A percentile compares a stretch with the other conserved stretches of the same genome.
Conservation (phyloP, 2,797 vertebrate species). For the Anabacerthia variegaticeps region DNA sequence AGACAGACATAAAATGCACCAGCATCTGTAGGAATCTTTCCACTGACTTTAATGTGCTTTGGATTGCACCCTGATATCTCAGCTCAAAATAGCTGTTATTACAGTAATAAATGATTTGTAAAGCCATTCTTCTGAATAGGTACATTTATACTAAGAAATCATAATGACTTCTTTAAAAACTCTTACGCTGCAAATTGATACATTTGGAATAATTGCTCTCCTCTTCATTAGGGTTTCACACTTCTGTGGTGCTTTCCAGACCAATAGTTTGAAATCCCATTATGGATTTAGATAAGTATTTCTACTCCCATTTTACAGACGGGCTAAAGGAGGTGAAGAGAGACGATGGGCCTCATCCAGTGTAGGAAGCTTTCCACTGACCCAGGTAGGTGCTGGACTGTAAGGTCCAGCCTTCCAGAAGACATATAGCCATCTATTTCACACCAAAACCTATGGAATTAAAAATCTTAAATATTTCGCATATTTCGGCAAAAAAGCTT, state of each 20-base stretch:
- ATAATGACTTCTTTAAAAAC: slow-evolving; percentile 66
- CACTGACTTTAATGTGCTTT: slow-evolving; percentile 58
- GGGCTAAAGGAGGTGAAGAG: slow-evolving; percentile 15
- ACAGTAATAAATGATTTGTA: slow-evolving; percentile 62
- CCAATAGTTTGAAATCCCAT: slow-evolving; percentile 42
- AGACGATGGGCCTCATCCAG: slow-evolving; percentile 4
- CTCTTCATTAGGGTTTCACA: slow-evolving; percentile 66
- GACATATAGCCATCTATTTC: not conserved
- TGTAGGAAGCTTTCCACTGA: not conserved
- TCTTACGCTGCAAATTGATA: slow-evolving; percentile 51
- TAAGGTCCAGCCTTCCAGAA: not conserved
- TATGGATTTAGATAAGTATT: slow-evolving; percentile 33
- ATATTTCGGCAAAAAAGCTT: not conserved
- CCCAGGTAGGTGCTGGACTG: not conserved
- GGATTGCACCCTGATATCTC: slow-evolving; percentile 55
- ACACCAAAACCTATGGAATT: not conserved
- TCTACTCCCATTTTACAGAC: slow-evolving; percentile 44
- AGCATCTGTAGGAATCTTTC: slow-evolving; percentile 65
- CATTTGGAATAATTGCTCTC: slow-evolving; percentile 55
- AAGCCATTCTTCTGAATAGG: slow-evolving; percentile 60
- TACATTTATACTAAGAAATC: slow-evolving; percentile 57
- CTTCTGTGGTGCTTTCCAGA: slow-evolving; percentile 43
- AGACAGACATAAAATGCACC: slow-evolving; percentile 41
- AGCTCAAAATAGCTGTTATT: slow-evolving; percentile 64
- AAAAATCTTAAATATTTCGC: not conserved